These are phyloP conservation scores for Entomyzon cyanotis DNA, from an alignment of 2,113 vertebrate species.

Conservation along the genomic window DNA sequence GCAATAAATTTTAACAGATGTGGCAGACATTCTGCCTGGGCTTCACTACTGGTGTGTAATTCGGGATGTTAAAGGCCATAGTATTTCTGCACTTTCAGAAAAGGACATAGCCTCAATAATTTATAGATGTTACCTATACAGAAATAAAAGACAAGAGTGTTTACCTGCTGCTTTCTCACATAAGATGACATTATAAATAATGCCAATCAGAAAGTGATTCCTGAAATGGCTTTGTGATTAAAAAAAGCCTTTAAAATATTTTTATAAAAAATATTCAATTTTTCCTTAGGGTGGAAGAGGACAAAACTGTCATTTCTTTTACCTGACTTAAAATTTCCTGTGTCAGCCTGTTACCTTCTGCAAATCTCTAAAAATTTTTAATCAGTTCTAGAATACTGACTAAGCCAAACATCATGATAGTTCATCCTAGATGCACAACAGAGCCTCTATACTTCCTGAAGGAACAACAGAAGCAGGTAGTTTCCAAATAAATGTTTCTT, in stretches of 20 bases:
- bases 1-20: background rate
- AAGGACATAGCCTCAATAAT: background rate
- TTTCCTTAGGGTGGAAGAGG: background rate
- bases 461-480: background rate
- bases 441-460: background rate
- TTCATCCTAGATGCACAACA: background rate
- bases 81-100: background rate
- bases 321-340: background rate
- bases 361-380: background rate
- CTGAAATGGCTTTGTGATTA: background rate
- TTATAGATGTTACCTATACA: background rate
- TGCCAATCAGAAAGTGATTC: background rate
- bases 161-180: background rate
- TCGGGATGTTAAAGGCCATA: background rate
- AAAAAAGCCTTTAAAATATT: background rate
- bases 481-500: background rate
- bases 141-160: background rate
- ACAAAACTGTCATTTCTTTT: background rate
- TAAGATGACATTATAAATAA: background rate
- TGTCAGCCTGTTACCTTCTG: background rate
- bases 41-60: background rate
- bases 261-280: rapidly evolving
- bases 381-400: background rate
- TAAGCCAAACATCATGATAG: background rate
- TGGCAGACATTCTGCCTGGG: background rate